Percentiles rank a stretch among this genome's conserved stretches.
Conservation (phyloP, 2,113 vertebrate species). For the Nerophis lumbriciformis region DNA sequence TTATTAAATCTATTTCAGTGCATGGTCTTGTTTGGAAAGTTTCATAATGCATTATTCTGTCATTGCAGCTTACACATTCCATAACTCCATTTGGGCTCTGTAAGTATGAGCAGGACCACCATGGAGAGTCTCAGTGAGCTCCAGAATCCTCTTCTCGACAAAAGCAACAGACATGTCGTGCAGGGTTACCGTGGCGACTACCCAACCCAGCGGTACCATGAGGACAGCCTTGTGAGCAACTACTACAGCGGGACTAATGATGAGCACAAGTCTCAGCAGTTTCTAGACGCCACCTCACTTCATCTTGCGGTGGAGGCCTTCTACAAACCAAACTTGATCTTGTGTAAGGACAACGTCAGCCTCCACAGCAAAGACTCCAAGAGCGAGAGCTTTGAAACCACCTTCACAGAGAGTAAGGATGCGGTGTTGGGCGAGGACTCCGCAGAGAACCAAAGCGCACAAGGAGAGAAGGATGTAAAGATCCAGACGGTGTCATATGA, state of each 20-base stretch:
- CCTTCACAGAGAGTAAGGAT: slow-evolving; percentile 80
- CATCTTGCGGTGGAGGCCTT: slow-evolving; percentile 87
- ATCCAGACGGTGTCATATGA: slow-evolving; percentile 89
- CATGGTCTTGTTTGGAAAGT: too few relatives aligned
- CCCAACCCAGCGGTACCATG: slow-evolving; percentile 71
- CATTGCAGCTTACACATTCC: slow-evolving; percentile 26
- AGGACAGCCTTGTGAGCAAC: slow-evolving; percentile 82
- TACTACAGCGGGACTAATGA: slow-evolving; percentile 73
- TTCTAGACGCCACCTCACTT: slow-evolving; percentile 86
- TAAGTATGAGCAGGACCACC: slow-evolving; percentile 36
- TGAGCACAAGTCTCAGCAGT: slow-evolving; percentile 76
- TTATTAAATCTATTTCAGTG: neutral
- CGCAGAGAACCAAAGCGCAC: slow-evolving; percentile 29
- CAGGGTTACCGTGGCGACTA: slow-evolving; percentile 77
- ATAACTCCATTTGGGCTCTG: slow-evolving; percentile 25
- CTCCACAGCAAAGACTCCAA: slow-evolving; percentile 81
- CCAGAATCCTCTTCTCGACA: slow-evolving; percentile 82
- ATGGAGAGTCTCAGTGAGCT: slow-evolving; percentile 89
- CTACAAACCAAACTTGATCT: slow-evolving; percentile 82
- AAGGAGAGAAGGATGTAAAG: slow-evolving; percentile 73
- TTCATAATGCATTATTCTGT: neutral
- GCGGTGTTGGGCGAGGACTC: slow-evolving; percentile 38
- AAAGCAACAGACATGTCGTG: slow-evolving; percentile 68
- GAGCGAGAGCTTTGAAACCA: slow-evolving; percentile 83
- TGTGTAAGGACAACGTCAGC: slow-evolving; percentile 77